Conservation (phyloP, 2,113 vertebrate genomes). For the Trogon melanurus region DNA sequence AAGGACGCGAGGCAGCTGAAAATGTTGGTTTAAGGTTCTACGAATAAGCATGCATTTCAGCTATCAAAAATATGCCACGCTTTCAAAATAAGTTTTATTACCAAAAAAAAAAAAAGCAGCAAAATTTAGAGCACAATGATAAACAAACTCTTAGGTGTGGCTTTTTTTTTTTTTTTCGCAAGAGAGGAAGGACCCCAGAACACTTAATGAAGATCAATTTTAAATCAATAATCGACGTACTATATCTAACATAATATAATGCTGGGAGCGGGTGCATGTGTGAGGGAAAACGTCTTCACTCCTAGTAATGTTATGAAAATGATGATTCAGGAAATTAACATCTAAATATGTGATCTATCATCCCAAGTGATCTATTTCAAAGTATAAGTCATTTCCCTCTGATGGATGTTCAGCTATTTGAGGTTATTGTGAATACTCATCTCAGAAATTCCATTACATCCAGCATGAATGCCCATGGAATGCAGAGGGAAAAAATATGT, state of each 20-base stretch:
- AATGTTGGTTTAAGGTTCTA: neutral
- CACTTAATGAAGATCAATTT: neutral
- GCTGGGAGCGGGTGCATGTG: neutral
- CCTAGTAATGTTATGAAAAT: neutral
- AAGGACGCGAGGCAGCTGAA: neutral
- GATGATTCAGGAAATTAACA: neutral
- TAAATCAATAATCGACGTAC: neutral
- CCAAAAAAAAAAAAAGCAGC: neutral
- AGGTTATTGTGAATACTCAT: neutral
- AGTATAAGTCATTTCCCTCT: neutral
- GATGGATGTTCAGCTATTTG: neutral
- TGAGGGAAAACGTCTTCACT: neutral
- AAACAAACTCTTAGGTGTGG: neutral
- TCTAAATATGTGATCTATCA: neutral
- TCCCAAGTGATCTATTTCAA: neutral
- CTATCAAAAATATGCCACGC: neutral
- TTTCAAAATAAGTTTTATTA: neutral
- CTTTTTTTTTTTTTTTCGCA: neutral
- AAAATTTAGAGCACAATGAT: neutral
- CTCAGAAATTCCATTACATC: neutral
- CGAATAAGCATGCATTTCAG: neutral
- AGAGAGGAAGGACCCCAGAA: neutral
- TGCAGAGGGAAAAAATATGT: neutral
- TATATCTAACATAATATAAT: neutral
- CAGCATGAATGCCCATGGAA: neutral